Percentiles rank a stretch among this genome's conserved stretches.
Conservation (phyloP, 2,113 vertebrate genomes). For the Talpa occidentalis region DNA sequence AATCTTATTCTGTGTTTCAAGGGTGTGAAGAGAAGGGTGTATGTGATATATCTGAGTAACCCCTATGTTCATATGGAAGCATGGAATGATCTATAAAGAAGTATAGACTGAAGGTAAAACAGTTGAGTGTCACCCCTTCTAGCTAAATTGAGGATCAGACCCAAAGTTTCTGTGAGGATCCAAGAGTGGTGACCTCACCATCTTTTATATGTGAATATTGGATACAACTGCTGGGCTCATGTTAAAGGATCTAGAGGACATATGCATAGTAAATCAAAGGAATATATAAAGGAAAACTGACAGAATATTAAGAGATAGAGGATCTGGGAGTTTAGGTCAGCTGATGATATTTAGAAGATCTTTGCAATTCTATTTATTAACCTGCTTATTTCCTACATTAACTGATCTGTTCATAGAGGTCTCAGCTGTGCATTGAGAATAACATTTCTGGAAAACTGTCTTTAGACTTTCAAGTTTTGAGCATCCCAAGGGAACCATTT, state of each 20-base stretch:
- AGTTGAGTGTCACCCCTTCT: background rate
- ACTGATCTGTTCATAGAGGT: conserved; percentile 43
- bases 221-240: conserved; percentile 25
- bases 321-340: conserved; percentile 47
- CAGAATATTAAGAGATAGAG: background rate
- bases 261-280: background rate
- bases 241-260: conserved; percentile 17
- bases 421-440: conserved; percentile 57
- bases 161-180: background rate
- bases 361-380: conserved; percentile 62
- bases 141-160: background rate
- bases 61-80: background rate
- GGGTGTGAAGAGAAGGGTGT: background rate
- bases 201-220: background rate
- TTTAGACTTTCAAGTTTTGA: conserved; percentile 60
- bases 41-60: background rate
- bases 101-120: background rate
- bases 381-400: conserved; percentile 62
- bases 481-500: conserved; percentile 28
- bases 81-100: background rate
- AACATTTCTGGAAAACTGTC: conserved; percentile 54
- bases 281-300: background rate
- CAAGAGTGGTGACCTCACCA: background rate
- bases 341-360: conserved; percentile 48
- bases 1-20: background rate